Evolutionary conservation across 2,888 invertebrate genomes (phyloP).

Genomic region (Phania funesta): DNA sequence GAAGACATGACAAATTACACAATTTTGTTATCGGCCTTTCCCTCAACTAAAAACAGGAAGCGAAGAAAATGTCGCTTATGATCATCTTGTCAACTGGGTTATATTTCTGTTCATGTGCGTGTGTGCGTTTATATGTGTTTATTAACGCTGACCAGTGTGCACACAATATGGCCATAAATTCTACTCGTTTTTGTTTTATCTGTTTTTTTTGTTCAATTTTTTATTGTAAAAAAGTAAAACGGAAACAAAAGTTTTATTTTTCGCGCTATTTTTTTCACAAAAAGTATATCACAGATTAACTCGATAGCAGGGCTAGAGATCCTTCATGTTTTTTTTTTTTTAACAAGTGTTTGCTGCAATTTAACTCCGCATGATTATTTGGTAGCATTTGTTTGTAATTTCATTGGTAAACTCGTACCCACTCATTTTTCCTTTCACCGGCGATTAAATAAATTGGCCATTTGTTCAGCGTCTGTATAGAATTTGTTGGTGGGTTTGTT

Average conservation of each 20-base stretch:
- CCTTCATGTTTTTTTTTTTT: neutral
- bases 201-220: slow-evolving; percentile 44
- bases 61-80: too few species aligned
- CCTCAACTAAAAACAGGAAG: too few species aligned
- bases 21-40: too few species aligned
- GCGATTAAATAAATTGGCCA: slow-evolving; percentile 17
- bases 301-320: neutral
- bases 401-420: slow-evolving; percentile 58
- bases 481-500: neutral
- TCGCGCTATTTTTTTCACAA: slow-evolving; percentile 49
- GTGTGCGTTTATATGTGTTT: slow-evolving; percentile 41
- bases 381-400: slow-evolving; percentile 68
- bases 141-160: slow-evolving; percentile 69
- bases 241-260: slow-evolving; percentile 66
- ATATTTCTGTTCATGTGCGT: neutral
- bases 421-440: neutral
- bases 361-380: neutral
- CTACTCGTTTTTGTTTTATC: slow-evolving; percentile 64
- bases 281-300: slow-evolving; percentile 41
- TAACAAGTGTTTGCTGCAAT: slow-evolving; percentile 27
- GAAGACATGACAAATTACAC: too few species aligned
- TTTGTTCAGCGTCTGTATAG: slow-evolving; percentile 1
- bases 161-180: slow-evolving; percentile 72
- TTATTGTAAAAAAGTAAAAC: slow-evolving; percentile 29
- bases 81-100: neutral